phyloP scores from a whole-genome alignment of 2,113 vertebrate genomes.

The Ochotona princeps region DNA sequence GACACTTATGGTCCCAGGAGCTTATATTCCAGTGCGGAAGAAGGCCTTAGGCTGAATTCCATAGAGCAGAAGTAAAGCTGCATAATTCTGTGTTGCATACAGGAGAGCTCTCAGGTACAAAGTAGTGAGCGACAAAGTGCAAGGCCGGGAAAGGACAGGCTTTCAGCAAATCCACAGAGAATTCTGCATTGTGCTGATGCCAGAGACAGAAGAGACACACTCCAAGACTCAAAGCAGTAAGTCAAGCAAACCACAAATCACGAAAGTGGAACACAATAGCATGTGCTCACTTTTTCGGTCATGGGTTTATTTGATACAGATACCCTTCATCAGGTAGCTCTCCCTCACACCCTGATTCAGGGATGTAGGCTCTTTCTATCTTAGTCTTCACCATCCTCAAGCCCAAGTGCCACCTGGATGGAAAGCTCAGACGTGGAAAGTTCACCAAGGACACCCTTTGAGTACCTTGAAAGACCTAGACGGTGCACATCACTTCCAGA shows the following conservation, averaged over 20 bases:
- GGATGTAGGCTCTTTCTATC: neutral
- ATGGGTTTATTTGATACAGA: neutral
- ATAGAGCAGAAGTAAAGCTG: neutral
- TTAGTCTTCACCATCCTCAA: slow-evolving; percentile 2
- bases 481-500: neutral
- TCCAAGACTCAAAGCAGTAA: neutral
- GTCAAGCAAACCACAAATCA: neutral
- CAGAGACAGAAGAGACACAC: neutral
- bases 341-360: neutral
- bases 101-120: neutral
- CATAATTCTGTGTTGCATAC: neutral
- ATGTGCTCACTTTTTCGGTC: neutral
- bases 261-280: neutral
- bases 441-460: neutral
- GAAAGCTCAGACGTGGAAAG: neutral
- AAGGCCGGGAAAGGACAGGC: neutral
- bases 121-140: neutral
- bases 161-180: neutral
- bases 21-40: neutral
- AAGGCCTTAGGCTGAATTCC: neutral
- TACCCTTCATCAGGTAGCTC: neutral
- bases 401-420: neutral
- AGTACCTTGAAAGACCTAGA: neutral
- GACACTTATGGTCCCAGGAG: neutral
- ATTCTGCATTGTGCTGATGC: neutral